Percentiles rank a stretch among this genome's conserved stretches.
Conservation (phyloP, 2,888 invertebrate genomes). For the Apodemia mormo region DNA sequence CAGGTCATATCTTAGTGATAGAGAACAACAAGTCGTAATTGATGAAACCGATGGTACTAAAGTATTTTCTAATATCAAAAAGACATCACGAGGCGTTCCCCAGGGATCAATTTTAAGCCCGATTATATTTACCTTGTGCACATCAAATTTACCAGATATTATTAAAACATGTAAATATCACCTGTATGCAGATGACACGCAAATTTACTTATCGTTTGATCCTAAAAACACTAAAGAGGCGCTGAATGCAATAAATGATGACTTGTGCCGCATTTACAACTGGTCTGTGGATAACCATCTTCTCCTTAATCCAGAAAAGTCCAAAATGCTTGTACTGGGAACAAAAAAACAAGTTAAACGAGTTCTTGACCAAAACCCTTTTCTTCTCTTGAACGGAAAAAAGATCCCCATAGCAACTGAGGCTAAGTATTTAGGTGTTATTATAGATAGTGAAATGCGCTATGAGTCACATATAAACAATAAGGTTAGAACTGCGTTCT, state of each 20-base stretch:
- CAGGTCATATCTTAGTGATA: conserved; percentile 21
- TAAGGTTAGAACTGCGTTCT: not conserved
- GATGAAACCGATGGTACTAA: not conserved
- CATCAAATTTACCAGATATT: conserved; percentile 5
- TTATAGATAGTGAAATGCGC: not conserved
- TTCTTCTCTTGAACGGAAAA: not conserved
- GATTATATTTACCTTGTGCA: conserved; percentile 11
- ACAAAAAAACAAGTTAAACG: conserved; percentile 7
- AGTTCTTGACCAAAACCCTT: not conserved
- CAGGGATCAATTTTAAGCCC: conserved; percentile 22
- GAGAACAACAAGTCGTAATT: conserved; percentile 26
- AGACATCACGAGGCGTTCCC: conserved; percentile 11
- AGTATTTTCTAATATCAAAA: conserved; percentile 8
- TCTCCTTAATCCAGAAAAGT: conserved; percentile 17
- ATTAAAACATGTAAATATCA: conserved; percentile 12
- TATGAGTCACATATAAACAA: not conserved
- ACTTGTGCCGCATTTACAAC: conserved; percentile 4
- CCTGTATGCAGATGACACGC: conserved; percentile 17
- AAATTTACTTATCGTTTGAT: not conserved
- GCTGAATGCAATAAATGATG: not conserved
- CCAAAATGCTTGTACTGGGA: conserved; percentile 18
- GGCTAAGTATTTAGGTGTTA: not conserved
- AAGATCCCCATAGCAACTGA: not conserved
- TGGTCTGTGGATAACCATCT: conserved; percentile 11
- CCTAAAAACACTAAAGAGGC: conserved; percentile 5